Evolutionary conservation across 1,140 invertebrate species (phyloP).

Genomic region (Drosophila repletoides): DNA sequence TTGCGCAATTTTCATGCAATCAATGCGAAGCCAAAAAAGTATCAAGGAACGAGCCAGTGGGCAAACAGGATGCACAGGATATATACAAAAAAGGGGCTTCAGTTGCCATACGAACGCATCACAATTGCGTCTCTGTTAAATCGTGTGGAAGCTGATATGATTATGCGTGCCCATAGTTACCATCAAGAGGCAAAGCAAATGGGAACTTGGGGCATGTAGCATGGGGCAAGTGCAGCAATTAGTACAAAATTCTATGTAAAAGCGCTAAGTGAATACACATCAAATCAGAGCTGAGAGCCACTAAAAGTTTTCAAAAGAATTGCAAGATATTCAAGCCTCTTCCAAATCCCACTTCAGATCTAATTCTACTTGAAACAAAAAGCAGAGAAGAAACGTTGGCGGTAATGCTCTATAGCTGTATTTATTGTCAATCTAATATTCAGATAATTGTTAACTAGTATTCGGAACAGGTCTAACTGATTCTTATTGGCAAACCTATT

Average conservation of each 20-base stretch:
- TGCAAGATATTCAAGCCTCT: no score
- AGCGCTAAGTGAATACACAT: no score
- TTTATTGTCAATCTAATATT: no score
- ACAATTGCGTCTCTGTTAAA: conserved; percentile 72
- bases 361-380: no score
- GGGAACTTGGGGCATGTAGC: conserved; percentile 7
- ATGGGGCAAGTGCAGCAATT: conserved; percentile 47
- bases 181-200: conserved; percentile 7
- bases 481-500: no score
- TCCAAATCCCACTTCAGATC: no score
- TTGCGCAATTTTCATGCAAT: conserved; percentile 76
- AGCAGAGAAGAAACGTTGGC: no score
- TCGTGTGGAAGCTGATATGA: conserved; percentile 78
- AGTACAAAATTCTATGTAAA: conserved; percentile 21
- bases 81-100: not conserved
- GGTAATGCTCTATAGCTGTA: no score
- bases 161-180: conserved; percentile 55
- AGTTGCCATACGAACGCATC: conserved; percentile 54
- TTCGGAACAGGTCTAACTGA: no score
- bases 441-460: no score
- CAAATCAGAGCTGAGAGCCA: no score
- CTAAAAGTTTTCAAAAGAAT: no score
- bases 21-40: conserved; percentile 76
- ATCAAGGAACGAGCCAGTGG: conserved; percentile 29
- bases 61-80: not conserved